Percentiles rank a stretch among this genome's conserved stretches.
These are phyloP conservation scores for Taenioides sp. DNA, from an alignment of 2,797 vertebrate genomes.

Conservation along the genomic window DNA sequence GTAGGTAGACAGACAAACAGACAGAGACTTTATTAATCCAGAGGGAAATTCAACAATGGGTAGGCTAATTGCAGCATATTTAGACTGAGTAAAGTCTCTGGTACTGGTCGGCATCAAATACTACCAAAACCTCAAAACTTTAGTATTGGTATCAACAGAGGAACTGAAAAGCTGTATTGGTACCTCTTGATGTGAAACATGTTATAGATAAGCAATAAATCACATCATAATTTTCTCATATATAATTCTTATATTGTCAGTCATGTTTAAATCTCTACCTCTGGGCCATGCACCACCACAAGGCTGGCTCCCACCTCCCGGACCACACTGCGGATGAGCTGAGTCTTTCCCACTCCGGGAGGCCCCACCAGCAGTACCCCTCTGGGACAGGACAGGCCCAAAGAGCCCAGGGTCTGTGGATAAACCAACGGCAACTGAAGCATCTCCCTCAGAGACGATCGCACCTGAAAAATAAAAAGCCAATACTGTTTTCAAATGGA, in stretches of 20 bases:
- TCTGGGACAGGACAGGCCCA: conserved; percentile 82
- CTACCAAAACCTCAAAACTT: no score
- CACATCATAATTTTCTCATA: no score
- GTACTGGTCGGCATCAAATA: no score
- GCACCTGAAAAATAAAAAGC: conserved; percentile 50
- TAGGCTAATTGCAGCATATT: no score
- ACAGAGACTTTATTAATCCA: no score
- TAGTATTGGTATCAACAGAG: no score
- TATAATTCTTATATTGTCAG: background rate
- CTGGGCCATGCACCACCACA: conserved; percentile 82
- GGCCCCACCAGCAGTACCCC: conserved; percentile 90
- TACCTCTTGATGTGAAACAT: no score
- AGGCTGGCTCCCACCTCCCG: conserved; percentile 82
- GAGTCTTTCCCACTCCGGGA: conserved; percentile 91
- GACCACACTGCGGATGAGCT: conserved; percentile 81
- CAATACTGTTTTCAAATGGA: background rate
- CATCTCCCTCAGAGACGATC: conserved; percentile 81
- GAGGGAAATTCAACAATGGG: no score
- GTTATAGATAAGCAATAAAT: no score
- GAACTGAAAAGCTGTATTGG: no score
- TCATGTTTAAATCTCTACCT: conserved; percentile 48
- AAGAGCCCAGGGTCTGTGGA: conserved; percentile 75
- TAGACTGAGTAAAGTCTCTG: no score
- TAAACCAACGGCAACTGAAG: conserved; percentile 84
- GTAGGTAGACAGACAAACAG: no score